phyloP scores from a whole-genome alignment of 2,888 invertebrate genomes.

The Coelogynopora nodosa region DNA sequence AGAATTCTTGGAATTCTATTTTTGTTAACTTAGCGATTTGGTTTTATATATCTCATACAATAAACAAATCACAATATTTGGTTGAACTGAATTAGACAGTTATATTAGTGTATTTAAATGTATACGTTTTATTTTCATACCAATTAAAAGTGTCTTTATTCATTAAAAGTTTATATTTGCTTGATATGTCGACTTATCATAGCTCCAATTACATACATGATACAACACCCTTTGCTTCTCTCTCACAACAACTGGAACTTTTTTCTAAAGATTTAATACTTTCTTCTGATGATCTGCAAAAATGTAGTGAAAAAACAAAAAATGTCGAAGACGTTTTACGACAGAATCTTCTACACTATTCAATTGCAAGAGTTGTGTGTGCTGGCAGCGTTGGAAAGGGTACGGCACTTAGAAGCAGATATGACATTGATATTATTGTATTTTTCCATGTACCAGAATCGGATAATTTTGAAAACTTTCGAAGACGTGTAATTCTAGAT shows the following conservation, averaged over 20 bases:
- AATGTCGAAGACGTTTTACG: background rate
- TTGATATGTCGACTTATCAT: no score
- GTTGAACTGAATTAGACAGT: no score
- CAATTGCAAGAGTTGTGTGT: background rate
- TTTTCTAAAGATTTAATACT: background rate
- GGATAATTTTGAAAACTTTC: background rate
- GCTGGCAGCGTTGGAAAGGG: background rate
- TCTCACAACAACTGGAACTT: background rate
- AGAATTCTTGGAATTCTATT: no score
- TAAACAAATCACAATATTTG: no score
- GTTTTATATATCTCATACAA: no score
- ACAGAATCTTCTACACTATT: background rate
- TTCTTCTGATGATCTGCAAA: background rate
- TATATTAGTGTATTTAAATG: no score
- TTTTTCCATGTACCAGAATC: background rate
- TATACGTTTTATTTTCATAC: no score
- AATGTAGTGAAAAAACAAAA: background rate
- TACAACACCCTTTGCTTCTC: background rate
- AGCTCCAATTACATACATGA: no score
- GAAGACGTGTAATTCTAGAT: background rate
- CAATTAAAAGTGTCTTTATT: no score
- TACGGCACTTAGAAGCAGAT: background rate
- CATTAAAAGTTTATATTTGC: no score
- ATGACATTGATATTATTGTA: background rate
- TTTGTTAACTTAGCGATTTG: no score